Evolutionary conservation across 2,113 vertebrate species (phyloP).

Genomic region (Chamaetylas fuelleborni): DNA sequence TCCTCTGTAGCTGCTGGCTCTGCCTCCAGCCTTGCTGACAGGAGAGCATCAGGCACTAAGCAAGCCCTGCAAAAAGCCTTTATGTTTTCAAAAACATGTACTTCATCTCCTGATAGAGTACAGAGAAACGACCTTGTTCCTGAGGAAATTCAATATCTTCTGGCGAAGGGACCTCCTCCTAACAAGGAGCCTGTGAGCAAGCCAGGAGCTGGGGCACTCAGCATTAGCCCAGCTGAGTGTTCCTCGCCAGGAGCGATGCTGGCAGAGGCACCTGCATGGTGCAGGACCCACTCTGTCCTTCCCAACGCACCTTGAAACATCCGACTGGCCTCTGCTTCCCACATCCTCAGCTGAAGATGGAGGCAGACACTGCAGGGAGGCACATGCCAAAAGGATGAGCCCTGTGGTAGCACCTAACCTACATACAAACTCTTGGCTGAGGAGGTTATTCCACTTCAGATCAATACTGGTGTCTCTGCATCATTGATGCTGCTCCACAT

Average conservation of each 20-base stretch:
- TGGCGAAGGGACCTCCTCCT: neutral
- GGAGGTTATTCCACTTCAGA: neutral
- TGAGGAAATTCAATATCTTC: neutral
- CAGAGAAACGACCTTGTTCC: neutral
- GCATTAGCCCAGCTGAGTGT: neutral
- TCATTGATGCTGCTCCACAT: neutral
- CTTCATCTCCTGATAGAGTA: neutral
- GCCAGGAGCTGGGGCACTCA: neutral
- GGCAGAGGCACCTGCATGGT: neutral
- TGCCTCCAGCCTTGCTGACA: neutral
- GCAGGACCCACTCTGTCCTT: neutral
- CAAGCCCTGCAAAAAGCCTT: neutral
- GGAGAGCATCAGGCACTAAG: neutral
- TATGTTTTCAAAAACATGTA: neutral
- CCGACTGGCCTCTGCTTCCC: neutral
- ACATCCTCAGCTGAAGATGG: neutral
- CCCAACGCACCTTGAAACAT: rapidly evolving
- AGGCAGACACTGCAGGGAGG: neutral
- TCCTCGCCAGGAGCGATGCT: rapidly evolving
- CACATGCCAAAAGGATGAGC: neutral
- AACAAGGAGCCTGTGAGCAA: neutral
- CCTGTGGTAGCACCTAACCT: neutral
- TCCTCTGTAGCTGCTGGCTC: neutral
- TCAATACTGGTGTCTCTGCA: rapidly evolving
- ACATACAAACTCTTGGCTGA: neutral